Conservation (phyloP, 2,797 vertebrate species). For the Masticophis lateralis region DNA sequence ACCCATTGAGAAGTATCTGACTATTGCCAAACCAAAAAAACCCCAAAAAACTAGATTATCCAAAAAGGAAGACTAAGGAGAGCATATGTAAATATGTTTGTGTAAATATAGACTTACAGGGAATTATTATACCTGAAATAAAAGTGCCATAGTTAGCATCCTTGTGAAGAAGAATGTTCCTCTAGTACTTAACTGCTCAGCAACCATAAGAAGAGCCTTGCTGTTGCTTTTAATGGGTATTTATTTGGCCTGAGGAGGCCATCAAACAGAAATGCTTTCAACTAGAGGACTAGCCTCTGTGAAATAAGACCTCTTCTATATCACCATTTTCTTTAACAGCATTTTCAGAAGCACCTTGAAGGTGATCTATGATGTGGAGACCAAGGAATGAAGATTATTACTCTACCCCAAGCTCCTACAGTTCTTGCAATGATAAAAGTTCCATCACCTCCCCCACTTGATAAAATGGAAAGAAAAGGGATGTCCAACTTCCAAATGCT, state of each 20-base stretch:
- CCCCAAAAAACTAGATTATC: too few species aligned
- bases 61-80: not conserved
- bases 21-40: not conserved
- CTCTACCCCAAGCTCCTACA: not conserved
- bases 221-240: not conserved
- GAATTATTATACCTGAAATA: not conserved
- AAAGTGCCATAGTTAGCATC: not conserved
- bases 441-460: not conserved
- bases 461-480: not conserved
- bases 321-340: not conserved
- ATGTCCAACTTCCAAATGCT: not conserved
- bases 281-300: not conserved
- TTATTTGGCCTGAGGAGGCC: not conserved
- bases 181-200: not conserved
- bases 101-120: not conserved
- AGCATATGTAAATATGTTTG: not conserved
- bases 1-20: not conserved
- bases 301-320: not conserved
- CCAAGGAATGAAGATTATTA: not conserved
- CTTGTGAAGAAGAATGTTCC: not conserved
- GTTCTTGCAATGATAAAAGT: not conserved
- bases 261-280: not conserved
- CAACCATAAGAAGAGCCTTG: not conserved
- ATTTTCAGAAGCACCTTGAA: not conserved
- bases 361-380: not conserved